Evolutionary conservation across 2,888 invertebrate genomes (phyloP).

Genomic region (Drosophila mimetica): DNA sequence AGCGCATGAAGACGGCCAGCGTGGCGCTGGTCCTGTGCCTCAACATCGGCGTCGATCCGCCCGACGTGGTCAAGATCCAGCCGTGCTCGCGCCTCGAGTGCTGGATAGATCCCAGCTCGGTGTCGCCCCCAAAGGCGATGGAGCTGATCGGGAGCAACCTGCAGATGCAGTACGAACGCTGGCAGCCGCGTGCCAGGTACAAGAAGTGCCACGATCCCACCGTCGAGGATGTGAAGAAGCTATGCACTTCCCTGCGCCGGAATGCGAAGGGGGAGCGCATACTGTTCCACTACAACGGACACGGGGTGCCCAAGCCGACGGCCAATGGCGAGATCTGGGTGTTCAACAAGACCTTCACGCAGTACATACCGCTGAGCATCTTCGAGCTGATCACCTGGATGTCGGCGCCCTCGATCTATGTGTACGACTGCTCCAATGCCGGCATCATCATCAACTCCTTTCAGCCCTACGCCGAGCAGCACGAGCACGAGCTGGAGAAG

Average conservation of each 20-base stretch:
- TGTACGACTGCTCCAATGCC: conserved; percentile 99
- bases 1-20: conserved; percentile 99
- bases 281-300: conserved; percentile 99
- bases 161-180: conserved; percentile 98
- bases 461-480: conserved; percentile 95
- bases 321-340: conserved; percentile 99
- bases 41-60: conserved; percentile 99
- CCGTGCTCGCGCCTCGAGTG: conserved; percentile 98
- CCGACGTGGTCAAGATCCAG: conserved; percentile 98
- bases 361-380: conserved; percentile 99
- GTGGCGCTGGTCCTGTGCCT: conserved; percentile 98
- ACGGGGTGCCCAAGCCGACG: conserved; percentile 99
- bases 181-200: conserved; percentile 99
- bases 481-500: conserved; percentile 91
- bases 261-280: conserved; percentile 99
- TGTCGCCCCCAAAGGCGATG: conserved; percentile 95
- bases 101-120: conserved; percentile 97
- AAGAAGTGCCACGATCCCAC: conserved; percentile 99
- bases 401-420: conserved; percentile 99
- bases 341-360: conserved; percentile 99
- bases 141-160: conserved; percentile 96
- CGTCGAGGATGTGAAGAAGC: conserved; percentile 98
- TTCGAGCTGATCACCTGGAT: conserved; percentile 99
- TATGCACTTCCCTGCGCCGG: conserved; percentile 96
- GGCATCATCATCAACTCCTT: conserved; percentile 97